phyloP scores from a whole-genome alignment of 2,113 vertebrate genomes.

The Dicerorhinus sumatrensis region DNA sequence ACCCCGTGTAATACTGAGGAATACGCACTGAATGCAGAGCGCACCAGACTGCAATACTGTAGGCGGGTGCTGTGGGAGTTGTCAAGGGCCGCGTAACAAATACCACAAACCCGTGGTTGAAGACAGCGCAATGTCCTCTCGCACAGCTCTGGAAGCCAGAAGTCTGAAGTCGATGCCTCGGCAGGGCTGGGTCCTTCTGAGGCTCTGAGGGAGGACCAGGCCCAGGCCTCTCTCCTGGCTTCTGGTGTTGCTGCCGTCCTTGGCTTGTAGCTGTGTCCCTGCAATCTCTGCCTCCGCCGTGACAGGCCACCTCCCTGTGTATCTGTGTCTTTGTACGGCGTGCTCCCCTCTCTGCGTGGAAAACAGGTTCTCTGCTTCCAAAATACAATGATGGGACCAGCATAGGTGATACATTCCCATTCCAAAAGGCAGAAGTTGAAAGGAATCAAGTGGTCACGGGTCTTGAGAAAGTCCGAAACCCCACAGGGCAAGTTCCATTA shows the following conservation, averaged over 20 bases:
- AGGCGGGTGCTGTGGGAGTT: too few relatives aligned
- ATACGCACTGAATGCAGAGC: accelerated
- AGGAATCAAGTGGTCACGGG: not conserved
- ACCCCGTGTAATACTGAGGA: not conserved
- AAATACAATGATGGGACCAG: not conserved
- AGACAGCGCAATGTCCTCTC: not conserved
- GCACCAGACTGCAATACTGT: accelerated
- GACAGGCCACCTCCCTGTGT: accelerated
- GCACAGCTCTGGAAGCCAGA: not conserved
- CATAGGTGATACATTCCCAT: too few relatives aligned
- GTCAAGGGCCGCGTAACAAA: too few relatives aligned
- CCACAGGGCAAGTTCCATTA: not conserved
- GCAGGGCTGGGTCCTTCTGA: too few relatives aligned
- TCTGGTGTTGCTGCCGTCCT: too few relatives aligned
- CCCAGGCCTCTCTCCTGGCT: not conserved
- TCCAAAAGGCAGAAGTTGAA: not conserved
- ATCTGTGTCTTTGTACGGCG: too few relatives aligned
- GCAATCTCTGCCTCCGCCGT: not conserved
- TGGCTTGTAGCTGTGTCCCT: too few relatives aligned
- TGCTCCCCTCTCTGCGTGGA: not conserved
- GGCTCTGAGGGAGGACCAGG: not conserved
- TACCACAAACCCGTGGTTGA: not conserved
- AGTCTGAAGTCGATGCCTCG: not conserved
- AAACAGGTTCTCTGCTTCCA: not conserved
- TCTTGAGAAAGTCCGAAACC: not conserved